Conservation (phyloP, 2,113 vertebrate species). For the Psilopsiagon aurifrons region DNA sequence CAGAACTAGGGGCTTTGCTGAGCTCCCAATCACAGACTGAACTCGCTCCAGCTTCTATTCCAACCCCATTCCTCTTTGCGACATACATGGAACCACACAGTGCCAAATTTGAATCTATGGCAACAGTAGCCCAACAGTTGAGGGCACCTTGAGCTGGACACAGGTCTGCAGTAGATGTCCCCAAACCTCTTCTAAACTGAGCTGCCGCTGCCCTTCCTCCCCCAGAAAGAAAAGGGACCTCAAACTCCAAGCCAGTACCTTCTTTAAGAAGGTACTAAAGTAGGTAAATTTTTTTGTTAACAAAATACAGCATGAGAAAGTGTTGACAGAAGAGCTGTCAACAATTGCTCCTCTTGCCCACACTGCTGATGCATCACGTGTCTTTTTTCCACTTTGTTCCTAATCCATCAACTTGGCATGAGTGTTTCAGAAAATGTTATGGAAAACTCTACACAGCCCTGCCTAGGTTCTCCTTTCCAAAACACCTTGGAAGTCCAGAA, state of each 20-base stretch:
- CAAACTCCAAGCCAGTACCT: not conserved
- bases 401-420: not conserved
- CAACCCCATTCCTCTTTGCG: not conserved
- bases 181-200: not conserved
- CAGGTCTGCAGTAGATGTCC: not conserved
- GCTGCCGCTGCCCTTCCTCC: not conserved
- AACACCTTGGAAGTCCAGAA: not conserved
- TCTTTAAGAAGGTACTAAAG: not conserved
- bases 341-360: not conserved
- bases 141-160: not conserved
- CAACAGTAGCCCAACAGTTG: not conserved
- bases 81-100: rapidly evolving
- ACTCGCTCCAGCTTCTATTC: not conserved
- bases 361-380: rapidly evolving
- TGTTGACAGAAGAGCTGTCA: not conserved
- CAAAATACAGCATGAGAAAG: not conserved
- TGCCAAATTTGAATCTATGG: not conserved
- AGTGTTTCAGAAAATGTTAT: not conserved
- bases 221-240: not conserved
- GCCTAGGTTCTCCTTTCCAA: not conserved
- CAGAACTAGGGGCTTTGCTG: not conserved
- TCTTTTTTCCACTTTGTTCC: not conserved
- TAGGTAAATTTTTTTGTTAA: not conserved
- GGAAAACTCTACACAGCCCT: not conserved
- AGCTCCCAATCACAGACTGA: not conserved